phyloP scores from a whole-genome alignment of 1,140 invertebrate species.

The Macrocentrus cingulum region DNA sequence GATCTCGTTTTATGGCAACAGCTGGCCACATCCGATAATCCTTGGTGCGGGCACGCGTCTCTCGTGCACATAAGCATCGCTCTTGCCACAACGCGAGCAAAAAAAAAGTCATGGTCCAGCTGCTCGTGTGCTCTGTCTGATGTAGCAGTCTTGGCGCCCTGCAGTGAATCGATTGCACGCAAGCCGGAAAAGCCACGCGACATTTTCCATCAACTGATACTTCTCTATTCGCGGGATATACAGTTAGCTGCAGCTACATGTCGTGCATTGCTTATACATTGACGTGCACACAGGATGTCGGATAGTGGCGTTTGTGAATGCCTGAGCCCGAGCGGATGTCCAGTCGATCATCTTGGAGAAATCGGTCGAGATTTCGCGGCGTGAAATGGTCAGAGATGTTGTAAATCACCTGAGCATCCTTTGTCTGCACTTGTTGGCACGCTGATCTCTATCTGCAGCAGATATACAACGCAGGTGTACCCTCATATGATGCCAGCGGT shows the following conservation, averaged over 20 bases:
- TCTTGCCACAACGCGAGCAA: conserved; percentile 37
- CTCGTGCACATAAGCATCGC: conserved; percentile 5
- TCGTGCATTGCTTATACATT: conserved; percentile 23
- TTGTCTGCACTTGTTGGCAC: too few species aligned
- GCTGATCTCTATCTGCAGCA: too few species aligned
- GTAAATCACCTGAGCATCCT: too few species aligned
- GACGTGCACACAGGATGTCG: conserved; percentile 9
- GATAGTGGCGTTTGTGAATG: conserved; percentile 9
- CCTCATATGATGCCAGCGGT: too few species aligned
- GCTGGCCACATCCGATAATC: conserved; percentile 27
- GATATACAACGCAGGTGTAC: too few species aligned
- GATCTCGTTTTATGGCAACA: conserved; percentile 25
- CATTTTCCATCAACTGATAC: too few species aligned
- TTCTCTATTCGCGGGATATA: conserved; percentile 16
- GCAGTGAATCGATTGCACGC: too few species aligned
- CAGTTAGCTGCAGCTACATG: conserved; percentile 34
- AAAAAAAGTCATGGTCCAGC: conserved; percentile 47
- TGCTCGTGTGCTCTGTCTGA: too few species aligned
- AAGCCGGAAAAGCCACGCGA: too few species aligned
- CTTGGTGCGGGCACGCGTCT: conserved; percentile 24
- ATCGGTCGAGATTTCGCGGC: conserved; percentile 19
- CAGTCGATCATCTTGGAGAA: conserved; percentile 17
- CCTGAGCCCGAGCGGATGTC: conserved; percentile 12
- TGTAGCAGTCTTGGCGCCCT: too few species aligned
- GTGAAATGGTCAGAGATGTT: neutral